phyloP scores from a whole-genome alignment of 2,113 vertebrate genomes.

The Rallus limicola region DNA sequence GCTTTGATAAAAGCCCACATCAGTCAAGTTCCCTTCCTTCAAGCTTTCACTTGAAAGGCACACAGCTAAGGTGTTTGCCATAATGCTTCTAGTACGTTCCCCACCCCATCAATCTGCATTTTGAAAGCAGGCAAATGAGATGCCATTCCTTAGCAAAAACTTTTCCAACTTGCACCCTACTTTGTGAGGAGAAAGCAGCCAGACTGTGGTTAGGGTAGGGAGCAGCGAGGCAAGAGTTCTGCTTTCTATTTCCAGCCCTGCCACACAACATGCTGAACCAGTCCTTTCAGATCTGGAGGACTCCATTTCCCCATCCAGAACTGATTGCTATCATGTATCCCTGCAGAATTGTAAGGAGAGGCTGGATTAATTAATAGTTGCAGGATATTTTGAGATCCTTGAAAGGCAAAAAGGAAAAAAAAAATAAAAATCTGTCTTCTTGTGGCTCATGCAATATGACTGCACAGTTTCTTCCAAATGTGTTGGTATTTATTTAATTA shows the following conservation, averaged over 20 bases:
- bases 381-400: neutral
- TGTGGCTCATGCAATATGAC: neutral
- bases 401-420: neutral
- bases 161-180: neutral
- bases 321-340: neutral
- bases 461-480: constrained; percentile 1
- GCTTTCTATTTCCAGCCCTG: constrained; percentile 8
- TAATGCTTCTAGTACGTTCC: neutral
- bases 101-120: constrained; percentile 28
- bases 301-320: neutral
- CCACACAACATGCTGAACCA: neutral
- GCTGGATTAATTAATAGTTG: neutral
- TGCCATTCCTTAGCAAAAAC: neutral
- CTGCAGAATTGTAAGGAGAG: neutral
- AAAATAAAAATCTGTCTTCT: neutral
- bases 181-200: neutral
- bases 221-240: neutral
- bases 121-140: constrained; percentile 1
- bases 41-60: constrained; percentile 52
- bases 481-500: constrained; percentile 53
- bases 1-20: constrained; percentile 39
- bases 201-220: neutral
- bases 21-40: constrained; percentile 30
- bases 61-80: constrained; percentile 6
- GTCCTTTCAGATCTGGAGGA: neutral